Evolutionary conservation across 2,888 invertebrate species (phyloP).

Genomic region (Drosophila multiciliata): DNA sequence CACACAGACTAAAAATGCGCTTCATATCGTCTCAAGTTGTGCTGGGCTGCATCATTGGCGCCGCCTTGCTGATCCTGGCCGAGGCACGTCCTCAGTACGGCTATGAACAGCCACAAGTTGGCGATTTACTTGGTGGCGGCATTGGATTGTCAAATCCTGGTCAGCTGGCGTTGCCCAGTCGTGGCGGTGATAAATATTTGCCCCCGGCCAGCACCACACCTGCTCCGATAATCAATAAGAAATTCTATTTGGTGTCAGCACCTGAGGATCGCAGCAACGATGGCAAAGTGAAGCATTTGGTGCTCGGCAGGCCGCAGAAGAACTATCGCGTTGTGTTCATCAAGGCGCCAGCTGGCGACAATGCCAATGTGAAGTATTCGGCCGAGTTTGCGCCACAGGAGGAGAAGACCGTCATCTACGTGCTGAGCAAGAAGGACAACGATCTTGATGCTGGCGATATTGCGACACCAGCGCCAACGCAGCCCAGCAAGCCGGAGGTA

Average conservation of each 20-base stretch:
- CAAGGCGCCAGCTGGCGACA: slow-evolving; percentile 81
- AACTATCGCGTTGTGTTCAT: slow-evolving; percentile 85
- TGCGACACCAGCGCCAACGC: slow-evolving; percentile 83
- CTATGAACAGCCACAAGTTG: slow-evolving; percentile 68
- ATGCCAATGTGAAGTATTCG: slow-evolving; percentile 78
- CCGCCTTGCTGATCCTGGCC: slow-evolving; percentile 57
- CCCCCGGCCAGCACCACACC: slow-evolving; percentile 75
- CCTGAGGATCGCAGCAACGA: slow-evolving; percentile 82
- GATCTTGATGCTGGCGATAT: slow-evolving; percentile 81
- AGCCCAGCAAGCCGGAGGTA: slow-evolving; percentile 84
- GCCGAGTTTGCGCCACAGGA: slow-evolving; percentile 84
- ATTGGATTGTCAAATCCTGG: slow-evolving; percentile 42
- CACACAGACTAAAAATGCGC: slow-evolving; percentile 18
- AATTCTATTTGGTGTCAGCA: slow-evolving; percentile 83
- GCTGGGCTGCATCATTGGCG: slow-evolving; percentile 35
- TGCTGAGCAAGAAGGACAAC: slow-evolving; percentile 83
- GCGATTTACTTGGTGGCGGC: slow-evolving; percentile 29
- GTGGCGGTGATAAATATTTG: slow-evolving; percentile 79
- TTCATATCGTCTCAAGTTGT: slow-evolving; percentile 50
- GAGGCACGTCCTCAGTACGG: slow-evolving; percentile 81
- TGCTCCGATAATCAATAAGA: slow-evolving; percentile 83
- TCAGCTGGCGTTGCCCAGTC: slow-evolving; percentile 42
- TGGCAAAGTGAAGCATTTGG: slow-evolving; percentile 79
- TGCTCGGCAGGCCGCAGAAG: slow-evolving; percentile 83
- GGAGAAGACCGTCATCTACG: slow-evolving; percentile 85